A percentile compares a stretch with the other conserved stretches of the same genome.
phyloP scores from a whole-genome alignment of 2,888 invertebrate species.

The Hypercompe scribonia region DNA sequence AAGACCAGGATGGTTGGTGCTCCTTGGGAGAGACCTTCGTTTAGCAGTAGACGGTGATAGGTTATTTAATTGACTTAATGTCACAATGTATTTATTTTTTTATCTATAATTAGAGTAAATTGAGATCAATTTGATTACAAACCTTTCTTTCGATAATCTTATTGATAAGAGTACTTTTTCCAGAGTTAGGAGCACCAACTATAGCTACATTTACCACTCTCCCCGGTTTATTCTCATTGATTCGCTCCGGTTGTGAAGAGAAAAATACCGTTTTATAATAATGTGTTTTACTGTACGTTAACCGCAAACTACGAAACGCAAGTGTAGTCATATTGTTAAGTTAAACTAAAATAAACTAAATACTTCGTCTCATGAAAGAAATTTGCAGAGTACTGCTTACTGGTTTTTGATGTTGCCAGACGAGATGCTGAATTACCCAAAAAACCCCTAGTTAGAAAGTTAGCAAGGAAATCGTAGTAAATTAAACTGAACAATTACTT shows the following conservation, averaged over 20 bases:
- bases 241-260: conserved; percentile 72
- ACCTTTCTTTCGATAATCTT: conserved; percentile 93
- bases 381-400: no score
- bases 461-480: no score
- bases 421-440: no score
- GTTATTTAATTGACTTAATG: not conserved
- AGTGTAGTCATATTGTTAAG: conserved; percentile 49
- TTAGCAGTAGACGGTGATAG: no score
- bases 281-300: conserved; percentile 47
- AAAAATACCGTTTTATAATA: conserved; percentile 59
- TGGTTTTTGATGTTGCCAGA: no score
- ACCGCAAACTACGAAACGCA: conserved; percentile 45
- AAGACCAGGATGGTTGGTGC: no score
- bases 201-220: conserved; percentile 92
- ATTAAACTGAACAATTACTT: no score
- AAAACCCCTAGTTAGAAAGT: no score
- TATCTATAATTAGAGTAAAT: not conserved
- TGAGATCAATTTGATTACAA: conserved; percentile 7
- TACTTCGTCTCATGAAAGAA: no score
- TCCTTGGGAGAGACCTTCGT: no score
- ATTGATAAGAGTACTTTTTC: conserved; percentile 98
- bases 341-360: not conserved
- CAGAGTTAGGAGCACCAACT: conserved; percentile 97
- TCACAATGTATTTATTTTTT: not conserved
- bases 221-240: conserved; percentile 54